Conservation (phyloP, 2,888 invertebrate genomes). For the Dynastes tityus region DNA sequence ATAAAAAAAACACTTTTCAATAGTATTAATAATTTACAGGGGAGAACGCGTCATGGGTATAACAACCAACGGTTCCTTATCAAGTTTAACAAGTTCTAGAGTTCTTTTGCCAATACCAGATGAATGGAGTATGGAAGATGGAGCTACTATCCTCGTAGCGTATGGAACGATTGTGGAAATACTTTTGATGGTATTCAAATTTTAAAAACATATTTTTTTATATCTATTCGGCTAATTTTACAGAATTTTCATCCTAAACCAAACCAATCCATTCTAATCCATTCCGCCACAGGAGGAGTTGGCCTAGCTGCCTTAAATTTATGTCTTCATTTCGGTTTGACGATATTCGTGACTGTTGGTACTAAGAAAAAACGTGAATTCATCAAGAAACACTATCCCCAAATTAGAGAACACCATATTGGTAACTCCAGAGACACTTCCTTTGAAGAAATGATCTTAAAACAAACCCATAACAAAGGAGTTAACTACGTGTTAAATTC, state of each 20-base stretch:
- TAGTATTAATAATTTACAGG: slow-evolving; percentile 62
- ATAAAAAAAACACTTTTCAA: background rate
- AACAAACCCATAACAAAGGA: slow-evolving; percentile 87
- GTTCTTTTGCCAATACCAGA: slow-evolving; percentile 80
- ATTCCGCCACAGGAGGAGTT: slow-evolving; percentile 81
- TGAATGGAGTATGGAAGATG: slow-evolving; percentile 82
- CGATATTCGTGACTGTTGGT: slow-evolving; percentile 82
- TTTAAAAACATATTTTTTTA: background rate
- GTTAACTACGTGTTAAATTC: slow-evolving; percentile 95
- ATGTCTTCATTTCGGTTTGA: slow-evolving; percentile 77
- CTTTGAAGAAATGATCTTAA: slow-evolving; percentile 89
- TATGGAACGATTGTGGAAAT: slow-evolving; percentile 75
- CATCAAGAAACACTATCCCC: slow-evolving; percentile 73
- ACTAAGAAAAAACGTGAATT: slow-evolving; percentile 77
- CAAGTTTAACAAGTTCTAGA: slow-evolving; percentile 76
- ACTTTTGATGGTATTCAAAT: slow-evolving; percentile 67
- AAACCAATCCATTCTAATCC: slow-evolving; percentile 71
- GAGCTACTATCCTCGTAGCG: slow-evolving; percentile 84
- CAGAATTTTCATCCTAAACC: slow-evolving; percentile 4
- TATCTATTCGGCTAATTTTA: background rate
- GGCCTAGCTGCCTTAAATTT: slow-evolving; percentile 86
- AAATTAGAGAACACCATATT: slow-evolving; percentile 77
- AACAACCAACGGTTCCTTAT: slow-evolving; percentile 74
- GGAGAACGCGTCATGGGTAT: slow-evolving; percentile 80
- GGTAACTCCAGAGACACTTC: slow-evolving; percentile 89